A percentile compares a stretch with the other conserved stretches of the same genome.
phyloP scores from a whole-genome alignment of 2,113 vertebrate genomes.

The Brachyhypopomus gauderio region DNA sequence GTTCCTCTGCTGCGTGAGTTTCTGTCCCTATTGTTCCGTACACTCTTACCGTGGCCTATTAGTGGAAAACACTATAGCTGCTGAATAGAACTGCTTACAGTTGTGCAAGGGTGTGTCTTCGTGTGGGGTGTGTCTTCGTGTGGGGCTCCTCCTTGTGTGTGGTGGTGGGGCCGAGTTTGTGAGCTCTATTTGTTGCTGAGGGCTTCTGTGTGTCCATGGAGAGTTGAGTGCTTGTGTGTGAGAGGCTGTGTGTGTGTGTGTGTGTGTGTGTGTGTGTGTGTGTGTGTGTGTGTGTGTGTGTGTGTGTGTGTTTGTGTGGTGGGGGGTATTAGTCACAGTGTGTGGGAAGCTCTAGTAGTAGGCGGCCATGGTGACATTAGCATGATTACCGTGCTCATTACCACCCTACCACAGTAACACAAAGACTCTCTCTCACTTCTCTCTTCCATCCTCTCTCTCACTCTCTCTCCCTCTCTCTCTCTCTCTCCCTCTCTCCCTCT shows the following conservation, averaged over 20 bases:
- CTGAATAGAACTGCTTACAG: background rate
- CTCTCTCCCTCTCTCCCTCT: background rate
- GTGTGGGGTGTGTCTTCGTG: background rate
- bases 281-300: background rate
- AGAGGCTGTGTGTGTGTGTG: background rate
- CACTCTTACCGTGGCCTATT: background rate
- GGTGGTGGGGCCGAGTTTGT: background rate
- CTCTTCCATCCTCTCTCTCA: background rate
- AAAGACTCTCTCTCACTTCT: constrained; percentile 6
- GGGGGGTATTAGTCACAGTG: constrained; percentile 15
- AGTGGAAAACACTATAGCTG: background rate
- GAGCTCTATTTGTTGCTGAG: constrained; percentile 5
- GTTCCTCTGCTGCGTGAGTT: background rate
- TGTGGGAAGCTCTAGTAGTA: constrained; percentile 19
- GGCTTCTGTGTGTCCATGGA: background rate
- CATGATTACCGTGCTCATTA: constrained; percentile 26
- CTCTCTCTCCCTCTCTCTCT: background rate
- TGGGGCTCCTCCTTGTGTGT: constrained; percentile 2
- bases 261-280: background rate
- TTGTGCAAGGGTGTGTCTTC: background rate
- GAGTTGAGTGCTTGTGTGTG: background rate
- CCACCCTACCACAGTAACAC: constrained; percentile 9
- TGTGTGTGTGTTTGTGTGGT: background rate
- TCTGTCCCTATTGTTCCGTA: background rate
- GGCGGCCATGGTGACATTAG: constrained; percentile 25